Evolutionary conservation across 2,113 vertebrate genomes (phyloP).

Genomic region (Hippocampus mohnikei): DNA sequence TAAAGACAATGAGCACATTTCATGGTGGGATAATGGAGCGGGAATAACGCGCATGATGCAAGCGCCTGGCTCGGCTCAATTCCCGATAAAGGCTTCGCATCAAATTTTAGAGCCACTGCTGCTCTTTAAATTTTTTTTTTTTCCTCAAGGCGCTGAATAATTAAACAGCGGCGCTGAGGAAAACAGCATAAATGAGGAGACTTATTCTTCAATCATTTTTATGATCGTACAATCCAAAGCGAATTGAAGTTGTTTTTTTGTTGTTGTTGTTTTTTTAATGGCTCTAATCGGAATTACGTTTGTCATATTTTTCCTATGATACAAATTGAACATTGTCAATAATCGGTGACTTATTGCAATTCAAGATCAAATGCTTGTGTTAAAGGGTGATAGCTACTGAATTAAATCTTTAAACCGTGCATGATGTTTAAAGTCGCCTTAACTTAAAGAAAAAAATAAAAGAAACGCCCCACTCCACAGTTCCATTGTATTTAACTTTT

Average conservation of each 20-base stretch:
- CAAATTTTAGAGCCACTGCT: neutral
- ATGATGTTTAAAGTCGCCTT: too few species aligned
- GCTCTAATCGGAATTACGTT: neutral
- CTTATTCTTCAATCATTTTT: neutral
- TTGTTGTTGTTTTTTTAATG: neutral
- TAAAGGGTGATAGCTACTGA: too few species aligned
- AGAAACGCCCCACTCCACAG: too few species aligned
- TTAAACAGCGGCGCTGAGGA: neutral
- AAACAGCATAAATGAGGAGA: conserved; percentile 11
- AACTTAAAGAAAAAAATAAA: too few species aligned
- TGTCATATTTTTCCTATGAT: neutral
- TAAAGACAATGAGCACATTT: conserved; percentile 21
- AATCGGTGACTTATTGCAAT: too few species aligned
- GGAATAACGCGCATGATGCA: conserved; percentile 7
- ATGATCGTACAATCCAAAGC: neutral
- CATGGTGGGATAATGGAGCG: conserved; percentile 23
- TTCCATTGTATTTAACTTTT: too few species aligned
- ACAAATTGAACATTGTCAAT: neutral
- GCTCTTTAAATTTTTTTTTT: neutral
- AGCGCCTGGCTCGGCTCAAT: neutral
- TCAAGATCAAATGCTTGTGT: too few species aligned
- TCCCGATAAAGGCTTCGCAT: conserved; percentile 10
- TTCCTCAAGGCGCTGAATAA: neutral
- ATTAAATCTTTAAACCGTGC: too few species aligned
- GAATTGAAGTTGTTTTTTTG: neutral